Percentiles rank a stretch among this genome's conserved stretches.
These are phyloP conservation scores for Drosophila micromelanica DNA, from an alignment of 1,140 invertebrate species.

Conservation along the genomic window DNA sequence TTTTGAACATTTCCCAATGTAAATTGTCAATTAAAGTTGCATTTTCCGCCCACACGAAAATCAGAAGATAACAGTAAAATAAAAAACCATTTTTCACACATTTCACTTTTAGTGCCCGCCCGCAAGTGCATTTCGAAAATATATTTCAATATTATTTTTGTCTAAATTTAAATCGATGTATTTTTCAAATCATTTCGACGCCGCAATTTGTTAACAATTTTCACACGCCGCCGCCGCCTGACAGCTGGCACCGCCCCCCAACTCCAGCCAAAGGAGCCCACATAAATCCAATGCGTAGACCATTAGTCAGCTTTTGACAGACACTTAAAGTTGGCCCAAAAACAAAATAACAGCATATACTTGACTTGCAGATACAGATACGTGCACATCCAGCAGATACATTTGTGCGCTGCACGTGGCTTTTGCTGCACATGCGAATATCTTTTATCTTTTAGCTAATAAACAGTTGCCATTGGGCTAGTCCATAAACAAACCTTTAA, in stretches of 20 bases:
- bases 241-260: constrained; percentile 52
- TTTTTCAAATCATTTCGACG: constrained; percentile 70
- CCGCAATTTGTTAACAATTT: constrained; percentile 81
- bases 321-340: constrained; percentile 28
- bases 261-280: constrained; percentile 20
- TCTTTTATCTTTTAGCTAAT: constrained; percentile 21
- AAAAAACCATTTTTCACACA: constrained; percentile 69
- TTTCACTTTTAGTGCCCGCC: constrained; percentile 64
- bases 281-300: constrained; percentile 69
- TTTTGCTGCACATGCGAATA: constrained; percentile 9
- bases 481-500: constrained; percentile 29
- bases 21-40: constrained; percentile 71
- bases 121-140: constrained; percentile 31
- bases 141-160: constrained; percentile 56
- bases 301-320: constrained; percentile 74
- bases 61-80: constrained; percentile 36
- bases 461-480: constrained; percentile 18
- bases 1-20: constrained; percentile 39
- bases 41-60: constrained; percentile 54
- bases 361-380: constrained; percentile 21
- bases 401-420: constrained; percentile 25
- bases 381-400: constrained; percentile 29
- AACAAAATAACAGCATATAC: constrained; percentile 15
- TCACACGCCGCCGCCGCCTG: constrained; percentile 70
- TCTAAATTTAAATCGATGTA: constrained; percentile 68